phyloP scores from a whole-genome alignment of 2,888 invertebrate genomes.

The Hypselothyrea guttata region DNA sequence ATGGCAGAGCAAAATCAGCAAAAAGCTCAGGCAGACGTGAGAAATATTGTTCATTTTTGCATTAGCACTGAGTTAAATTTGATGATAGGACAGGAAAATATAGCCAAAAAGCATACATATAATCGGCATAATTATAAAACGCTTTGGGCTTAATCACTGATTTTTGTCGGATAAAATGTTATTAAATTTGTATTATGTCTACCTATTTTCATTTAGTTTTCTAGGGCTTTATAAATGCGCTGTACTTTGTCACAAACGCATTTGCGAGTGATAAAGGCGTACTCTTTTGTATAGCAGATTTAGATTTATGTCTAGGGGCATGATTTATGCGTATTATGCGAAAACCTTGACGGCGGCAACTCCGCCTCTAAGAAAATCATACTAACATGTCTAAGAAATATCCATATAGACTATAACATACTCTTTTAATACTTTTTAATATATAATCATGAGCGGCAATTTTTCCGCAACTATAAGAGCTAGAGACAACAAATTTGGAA shows the following conservation, averaged over 20 bases:
- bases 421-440: no score
- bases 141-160: no score
- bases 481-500: no score
- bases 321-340: conserved; percentile 57
- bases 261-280: conserved; percentile 21
- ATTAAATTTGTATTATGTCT: no score
- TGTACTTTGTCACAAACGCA: conserved; percentile 32
- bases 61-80: conserved; percentile 9
- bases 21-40: not conserved
- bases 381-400: not conserved
- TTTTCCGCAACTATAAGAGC: no score
- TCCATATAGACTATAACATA: not conserved
- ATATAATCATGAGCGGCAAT: no score
- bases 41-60: conserved; percentile 2
- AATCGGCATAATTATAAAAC: no score
- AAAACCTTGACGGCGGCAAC: conserved; percentile 54
- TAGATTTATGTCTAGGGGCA: conserved; percentile 38
- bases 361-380: conserved; percentile 23
- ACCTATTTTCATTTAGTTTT: not conserved
- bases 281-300: conserved; percentile 31
- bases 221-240: conserved; percentile 20
- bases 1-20: not conserved
- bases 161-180: no score
- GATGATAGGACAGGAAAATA: no score
- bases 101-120: no score